A percentile compares a stretch with the other conserved stretches of the same genome.
Evolutionary conservation across 1,140 invertebrate genomes (phyloP).

Genomic region (Maniola jurtina): DNA sequence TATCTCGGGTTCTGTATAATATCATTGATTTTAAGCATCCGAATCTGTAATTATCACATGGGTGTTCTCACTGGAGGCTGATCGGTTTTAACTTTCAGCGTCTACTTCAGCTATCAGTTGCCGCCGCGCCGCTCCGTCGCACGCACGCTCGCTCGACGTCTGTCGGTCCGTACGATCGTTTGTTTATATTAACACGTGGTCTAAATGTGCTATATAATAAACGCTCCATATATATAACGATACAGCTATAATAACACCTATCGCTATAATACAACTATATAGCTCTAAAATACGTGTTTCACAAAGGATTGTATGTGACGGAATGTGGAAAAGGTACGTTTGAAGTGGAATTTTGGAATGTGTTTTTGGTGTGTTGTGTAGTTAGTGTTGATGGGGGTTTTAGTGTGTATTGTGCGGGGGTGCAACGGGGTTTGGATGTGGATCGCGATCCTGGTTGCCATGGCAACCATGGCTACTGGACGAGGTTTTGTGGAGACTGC

Average conservation of each 20-base stretch:
- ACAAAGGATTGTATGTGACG: slow-evolving; percentile 6
- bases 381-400: slow-evolving; percentile 8
- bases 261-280: too few relatives aligned
- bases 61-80: not conserved
- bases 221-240: not conserved
- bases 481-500: slow-evolving; percentile 57
- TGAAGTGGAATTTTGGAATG: slow-evolving; percentile 5
- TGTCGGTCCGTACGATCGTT: slow-evolving; percentile 21
- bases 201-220: not conserved
- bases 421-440: slow-evolving; percentile 22
- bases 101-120: slow-evolving; percentile 54
- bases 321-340: slow-evolving; percentile 6
- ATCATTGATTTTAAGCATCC: too few relatives aligned
- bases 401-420: slow-evolving; percentile 6
- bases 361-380: not conserved
- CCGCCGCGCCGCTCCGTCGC: slow-evolving; percentile 43
- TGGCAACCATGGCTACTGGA: slow-evolving; percentile 41
- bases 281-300: too few relatives aligned
- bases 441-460: slow-evolving; percentile 32
- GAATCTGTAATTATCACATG: not conserved
- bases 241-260: not conserved
- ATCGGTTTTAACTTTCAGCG: slow-evolving; percentile 30
- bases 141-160: slow-evolving; percentile 44
- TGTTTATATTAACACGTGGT: slow-evolving; percentile 50
- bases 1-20: too few relatives aligned